Conservation (phyloP, 2,113 vertebrate genomes). For the Psephotus haematonotus region DNA sequence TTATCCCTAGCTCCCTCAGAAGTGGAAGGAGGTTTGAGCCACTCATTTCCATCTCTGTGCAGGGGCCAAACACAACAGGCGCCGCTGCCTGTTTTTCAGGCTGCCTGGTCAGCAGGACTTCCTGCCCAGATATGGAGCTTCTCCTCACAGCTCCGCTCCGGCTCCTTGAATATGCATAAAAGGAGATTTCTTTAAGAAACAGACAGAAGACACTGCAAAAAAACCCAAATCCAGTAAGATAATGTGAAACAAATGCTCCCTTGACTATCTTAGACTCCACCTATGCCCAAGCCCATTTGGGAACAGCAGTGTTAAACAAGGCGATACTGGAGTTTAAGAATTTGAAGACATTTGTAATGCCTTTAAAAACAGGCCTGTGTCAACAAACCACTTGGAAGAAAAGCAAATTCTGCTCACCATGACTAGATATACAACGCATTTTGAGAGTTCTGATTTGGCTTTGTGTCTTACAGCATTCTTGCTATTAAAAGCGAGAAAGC, state of each 20-base stretch:
- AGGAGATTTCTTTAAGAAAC: neutral
- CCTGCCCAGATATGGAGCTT: constrained; percentile 26
- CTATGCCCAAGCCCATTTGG: neutral
- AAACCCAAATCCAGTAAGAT: neutral
- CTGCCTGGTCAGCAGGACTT: neutral
- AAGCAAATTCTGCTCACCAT: neutral
- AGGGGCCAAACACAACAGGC: neutral
- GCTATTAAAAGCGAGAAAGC: neutral
- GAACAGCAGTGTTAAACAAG: neutral
- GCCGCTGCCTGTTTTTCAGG: neutral
- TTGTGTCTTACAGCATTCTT: constrained; percentile 7
- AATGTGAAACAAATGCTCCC: constrained; percentile 12
- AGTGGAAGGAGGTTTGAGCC: neutral
- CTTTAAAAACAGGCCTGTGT: neutral
- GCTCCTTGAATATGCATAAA: constrained; percentile 8
- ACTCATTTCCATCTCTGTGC: neutral
- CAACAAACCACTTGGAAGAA: neutral
- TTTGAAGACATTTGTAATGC: neutral
- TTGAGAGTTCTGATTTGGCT: neutral
- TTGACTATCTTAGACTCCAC: neutral
- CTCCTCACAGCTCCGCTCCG: neutral
- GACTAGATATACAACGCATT: neutral
- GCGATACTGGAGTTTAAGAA: neutral
- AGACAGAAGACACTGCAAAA: neutral
- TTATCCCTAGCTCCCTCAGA: accelerated